Percentiles rank a stretch among this genome's conserved stretches.
These are phyloP conservation scores for Pedetes capensis DNA, from an alignment of 2,113 vertebrate species.

Conservation along the genomic window DNA sequence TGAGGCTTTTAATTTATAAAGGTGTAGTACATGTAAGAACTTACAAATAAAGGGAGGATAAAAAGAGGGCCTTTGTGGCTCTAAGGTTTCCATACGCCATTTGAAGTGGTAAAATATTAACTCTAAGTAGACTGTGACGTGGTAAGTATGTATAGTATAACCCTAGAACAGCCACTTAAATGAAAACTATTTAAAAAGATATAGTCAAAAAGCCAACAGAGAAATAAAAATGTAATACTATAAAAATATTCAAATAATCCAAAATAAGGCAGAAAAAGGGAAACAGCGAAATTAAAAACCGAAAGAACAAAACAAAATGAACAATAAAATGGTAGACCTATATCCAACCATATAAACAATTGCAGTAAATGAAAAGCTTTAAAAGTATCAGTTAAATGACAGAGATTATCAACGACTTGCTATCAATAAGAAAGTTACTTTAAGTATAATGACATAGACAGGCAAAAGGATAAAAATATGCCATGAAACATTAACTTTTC, in stretches of 20 bases:
- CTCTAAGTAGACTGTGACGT: background rate
- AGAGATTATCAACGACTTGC: background rate
- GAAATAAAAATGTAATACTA: background rate
- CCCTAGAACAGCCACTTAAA: background rate
- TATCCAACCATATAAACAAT: background rate
- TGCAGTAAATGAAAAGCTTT: background rate
- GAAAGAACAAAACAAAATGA: background rate
- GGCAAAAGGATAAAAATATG: background rate
- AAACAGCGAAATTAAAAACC: conserved; percentile 2
- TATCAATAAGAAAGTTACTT: background rate
- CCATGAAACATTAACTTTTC: background rate
- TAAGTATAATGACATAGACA: background rate
- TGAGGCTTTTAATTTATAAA: background rate
- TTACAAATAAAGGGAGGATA: background rate
- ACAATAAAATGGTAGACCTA: background rate
- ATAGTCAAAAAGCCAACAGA: background rate
- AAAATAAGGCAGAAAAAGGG: background rate
- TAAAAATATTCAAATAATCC: background rate
- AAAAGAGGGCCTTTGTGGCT: background rate
- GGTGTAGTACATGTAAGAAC: background rate
- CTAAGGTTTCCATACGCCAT: background rate
- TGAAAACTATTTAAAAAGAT: background rate
- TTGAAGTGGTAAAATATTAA: conserved; percentile 3
- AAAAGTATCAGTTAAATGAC: background rate
- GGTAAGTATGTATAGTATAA: background rate